A percentile compares a stretch with the other conserved stretches of the same genome.
phyloP scores from a whole-genome alignment of 1,140 invertebrate species.

The Heliothis virescens region DNA sequence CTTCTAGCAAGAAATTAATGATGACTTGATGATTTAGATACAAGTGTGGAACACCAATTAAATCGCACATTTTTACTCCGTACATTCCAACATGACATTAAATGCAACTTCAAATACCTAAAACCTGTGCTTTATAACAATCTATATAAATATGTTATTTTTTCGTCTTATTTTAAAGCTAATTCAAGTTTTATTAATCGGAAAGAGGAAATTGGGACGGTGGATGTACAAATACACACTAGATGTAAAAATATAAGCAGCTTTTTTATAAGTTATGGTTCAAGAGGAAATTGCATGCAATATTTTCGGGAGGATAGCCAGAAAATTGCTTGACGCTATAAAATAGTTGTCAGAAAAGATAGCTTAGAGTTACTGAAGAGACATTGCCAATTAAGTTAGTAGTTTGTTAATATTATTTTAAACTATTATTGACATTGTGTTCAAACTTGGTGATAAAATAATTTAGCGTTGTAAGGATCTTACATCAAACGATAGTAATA shows the following conservation, averaged over 20 bases:
- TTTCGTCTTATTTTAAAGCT: constrained; percentile 78
- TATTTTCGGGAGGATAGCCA: constrained; percentile 32
- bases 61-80: constrained; percentile 8
- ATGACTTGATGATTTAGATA: constrained; percentile 28
- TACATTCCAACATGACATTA: constrained; percentile 67
- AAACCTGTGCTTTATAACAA: constrained; percentile 85
- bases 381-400: constrained; percentile 38
- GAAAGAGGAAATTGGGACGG: constrained; percentile 84
- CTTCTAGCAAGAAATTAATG: constrained; percentile 20
- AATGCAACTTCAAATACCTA: constrained; percentile 84
- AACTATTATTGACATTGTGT: background rate
- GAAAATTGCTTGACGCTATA: constrained; percentile 17
- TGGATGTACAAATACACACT: constrained; percentile 70
- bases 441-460: constrained; percentile 4
- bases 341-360: constrained; percentile 10
- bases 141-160: constrained; percentile 84
- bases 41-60: background rate
- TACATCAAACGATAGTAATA: constrained; percentile 22
- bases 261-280: constrained; percentile 60
- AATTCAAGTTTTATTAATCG: constrained; percentile 76
- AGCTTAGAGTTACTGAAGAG: constrained; percentile 21
- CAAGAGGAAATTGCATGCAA: constrained; percentile 63
- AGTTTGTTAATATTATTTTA: constrained; percentile 8
- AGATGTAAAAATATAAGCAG: constrained; percentile 73
- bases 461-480: constrained; percentile 8